Percentiles rank a stretch among this genome's conserved stretches.
Evolutionary conservation across 2,797 vertebrate species (phyloP).

Genomic region (Diplodus puntazzo): DNA sequence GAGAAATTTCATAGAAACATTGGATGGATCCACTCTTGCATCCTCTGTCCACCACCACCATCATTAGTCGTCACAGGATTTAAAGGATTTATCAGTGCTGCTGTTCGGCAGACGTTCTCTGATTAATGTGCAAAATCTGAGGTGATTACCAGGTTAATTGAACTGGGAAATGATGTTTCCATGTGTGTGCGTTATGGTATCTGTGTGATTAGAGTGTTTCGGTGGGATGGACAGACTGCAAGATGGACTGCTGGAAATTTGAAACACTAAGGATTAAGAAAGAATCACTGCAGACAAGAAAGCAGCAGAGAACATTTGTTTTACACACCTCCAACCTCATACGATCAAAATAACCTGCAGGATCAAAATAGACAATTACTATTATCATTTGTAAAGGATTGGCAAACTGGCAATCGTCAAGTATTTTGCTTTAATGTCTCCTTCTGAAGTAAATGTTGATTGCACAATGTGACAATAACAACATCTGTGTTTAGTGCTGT

Average conservation of each 20-base stretch:
- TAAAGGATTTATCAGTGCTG: constrained; percentile 17
- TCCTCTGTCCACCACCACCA: neutral
- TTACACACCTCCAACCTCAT: neutral
- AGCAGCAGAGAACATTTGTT: neutral
- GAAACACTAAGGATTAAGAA: constrained; percentile 14
- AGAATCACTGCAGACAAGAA: neutral
- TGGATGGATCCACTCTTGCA: neutral
- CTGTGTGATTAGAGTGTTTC: constrained; percentile 1
- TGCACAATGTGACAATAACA: too few species aligned
- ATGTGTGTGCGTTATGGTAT: constrained; percentile 12
- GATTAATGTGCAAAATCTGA: constrained; percentile 35
- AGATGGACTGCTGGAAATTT: neutral
- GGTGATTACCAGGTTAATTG: constrained; percentile 63
- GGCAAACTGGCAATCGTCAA: too few species aligned
- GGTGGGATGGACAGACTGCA: neutral
- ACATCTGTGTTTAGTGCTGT: too few species aligned
- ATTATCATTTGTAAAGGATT: too few species aligned
- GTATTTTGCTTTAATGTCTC: too few species aligned
- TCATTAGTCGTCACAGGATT: neutral
- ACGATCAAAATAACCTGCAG: too few species aligned
- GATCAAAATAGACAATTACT: too few species aligned
- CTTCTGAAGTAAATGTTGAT: too few species aligned
- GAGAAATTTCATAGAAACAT: neutral
- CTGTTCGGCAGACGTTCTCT: constrained; percentile 13
- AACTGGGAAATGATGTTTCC: constrained; percentile 49